Base-by-base conservation (phyloP, 2,797 vertebrate species). In the Sphenodon punctatus region DNA sequence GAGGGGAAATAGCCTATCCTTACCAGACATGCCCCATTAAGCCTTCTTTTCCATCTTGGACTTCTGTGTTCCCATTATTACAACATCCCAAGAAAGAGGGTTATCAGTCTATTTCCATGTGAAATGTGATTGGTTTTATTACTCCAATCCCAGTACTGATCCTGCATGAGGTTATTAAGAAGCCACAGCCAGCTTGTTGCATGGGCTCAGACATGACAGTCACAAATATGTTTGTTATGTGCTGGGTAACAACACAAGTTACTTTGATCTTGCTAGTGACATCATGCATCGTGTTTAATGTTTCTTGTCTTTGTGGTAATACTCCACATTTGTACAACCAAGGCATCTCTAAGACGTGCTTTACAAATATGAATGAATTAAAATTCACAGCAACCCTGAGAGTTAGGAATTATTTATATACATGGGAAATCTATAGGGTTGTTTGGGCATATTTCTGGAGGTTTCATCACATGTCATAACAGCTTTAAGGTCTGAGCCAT, bases 111-210 rank as follows among this genome's bases (percentile, higher is more conserved):
- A 10, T 22, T 25, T n/a, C 65, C 78, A 30, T 42, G 60, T 46
- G 30, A 72, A 51, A 76, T 27, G 14, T 13, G 48, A 11, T 2
- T 41, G 48, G 83, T 66, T 71, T 46, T 38, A 27, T 19, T 1
- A 0, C 39, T 75, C 32, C 16, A 20, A 13, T 19, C 3, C 12
- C 23, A 65, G 34, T 32, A 39, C 2, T 42, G 12, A 23, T 65
- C 63, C 86, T 74, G 27, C 53, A 69, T 30, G 64, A 82, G 67
- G 75, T 53, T 69, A 43, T 30, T 63, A 39, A 25, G 13, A 80
- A 67, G n/a, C 25, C 36, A 67, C 80, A 83, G 7, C 55, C 90
- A 78, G 30, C 39, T 42, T 72, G 17, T 46, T 75, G 38, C 41
- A 73, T 64, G 61, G 61, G n/a, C 10, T 77, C 66, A 60, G 10